phyloP scores from a whole-genome alignment of 2,888 invertebrate species.

The Autographa pulchrina region DNA sequence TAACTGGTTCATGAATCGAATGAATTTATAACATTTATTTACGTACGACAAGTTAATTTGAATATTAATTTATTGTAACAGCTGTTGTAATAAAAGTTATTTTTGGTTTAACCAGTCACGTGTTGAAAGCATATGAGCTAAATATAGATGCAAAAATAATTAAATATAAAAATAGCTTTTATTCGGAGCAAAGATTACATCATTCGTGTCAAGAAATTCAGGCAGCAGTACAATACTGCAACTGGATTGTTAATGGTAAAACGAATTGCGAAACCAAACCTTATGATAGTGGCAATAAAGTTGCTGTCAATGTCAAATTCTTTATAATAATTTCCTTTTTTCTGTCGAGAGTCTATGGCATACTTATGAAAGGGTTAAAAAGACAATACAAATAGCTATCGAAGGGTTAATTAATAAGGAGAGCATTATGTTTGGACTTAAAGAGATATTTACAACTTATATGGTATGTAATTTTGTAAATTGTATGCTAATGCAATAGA shows the following conservation, averaged over 20 bases:
- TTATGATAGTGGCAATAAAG: neutral
- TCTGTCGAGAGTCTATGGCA: no score
- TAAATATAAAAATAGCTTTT: neutral
- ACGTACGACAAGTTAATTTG: neutral
- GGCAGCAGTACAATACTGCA: neutral
- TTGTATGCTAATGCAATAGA: no score
- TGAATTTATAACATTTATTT: neutral
- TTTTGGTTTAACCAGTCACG: neutral
- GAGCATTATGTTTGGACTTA: no score
- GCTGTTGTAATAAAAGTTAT: neutral
- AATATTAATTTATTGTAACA: no score
- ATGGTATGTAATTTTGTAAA: neutral
- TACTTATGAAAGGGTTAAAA: no score
- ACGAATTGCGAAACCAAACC: neutral
- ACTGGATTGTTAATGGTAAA: neutral
- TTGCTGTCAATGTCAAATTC: neutral
- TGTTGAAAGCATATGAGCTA: neutral
- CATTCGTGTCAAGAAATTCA: conserved; percentile 1
- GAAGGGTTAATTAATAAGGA: neutral
- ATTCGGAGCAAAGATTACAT: neutral
- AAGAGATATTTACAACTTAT: no score
- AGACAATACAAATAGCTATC: neutral
- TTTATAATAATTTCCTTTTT: neutral
- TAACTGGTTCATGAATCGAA: neutral
- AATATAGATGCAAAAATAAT: neutral